These are phyloP conservation scores for Percopsis transmontana DNA, from an alignment of 2,113 vertebrate species.

Conservation along the genomic window DNA sequence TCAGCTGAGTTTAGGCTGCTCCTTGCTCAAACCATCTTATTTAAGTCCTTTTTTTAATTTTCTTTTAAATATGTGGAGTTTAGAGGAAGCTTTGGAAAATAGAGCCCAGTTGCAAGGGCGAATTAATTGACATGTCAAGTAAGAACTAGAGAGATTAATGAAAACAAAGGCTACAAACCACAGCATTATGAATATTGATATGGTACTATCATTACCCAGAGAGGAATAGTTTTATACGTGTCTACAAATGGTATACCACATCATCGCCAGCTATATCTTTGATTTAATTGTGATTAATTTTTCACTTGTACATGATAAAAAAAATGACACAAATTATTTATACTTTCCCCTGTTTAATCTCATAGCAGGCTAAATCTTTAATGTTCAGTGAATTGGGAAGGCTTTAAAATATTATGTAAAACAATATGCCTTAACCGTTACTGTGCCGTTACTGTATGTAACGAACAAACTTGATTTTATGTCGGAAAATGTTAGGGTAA, in stretches of 20 bases:
- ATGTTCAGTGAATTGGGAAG: slow-evolving; percentile 38
- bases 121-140: slow-evolving; percentile 55
- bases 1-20: slow-evolving; percentile 44
- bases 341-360: slow-evolving; percentile 34
- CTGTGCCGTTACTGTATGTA: slow-evolving; percentile 31
- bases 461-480: slow-evolving; percentile 51
- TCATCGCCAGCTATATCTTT: slow-evolving; percentile 41
- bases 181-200: slow-evolving; percentile 42
- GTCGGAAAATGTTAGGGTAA: slow-evolving; percentile 67
- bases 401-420: slow-evolving; percentile 38
- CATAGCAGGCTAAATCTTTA: slow-evolving; percentile 39
- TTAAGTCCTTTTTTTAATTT: slow-evolving; percentile 32
- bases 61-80: slow-evolving; percentile 36
- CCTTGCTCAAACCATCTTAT: slow-evolving; percentile 33
- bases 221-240: slow-evolving; percentile 21
- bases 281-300: slow-evolving; percentile 60
- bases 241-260: slow-evolving; percentile 30
- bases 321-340: slow-evolving; percentile 62
- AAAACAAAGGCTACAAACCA: slow-evolving; percentile 46
- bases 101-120: background rate
- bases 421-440: slow-evolving; percentile 50
- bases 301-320: slow-evolving; percentile 43
- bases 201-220: slow-evolving; percentile 36
- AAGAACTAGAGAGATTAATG: slow-evolving; percentile 43
- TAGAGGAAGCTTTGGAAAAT: slow-evolving; percentile 20